Base-by-base conservation (phyloP, 2,888 invertebrate genomes). In the Xylocampa areola region DNA sequence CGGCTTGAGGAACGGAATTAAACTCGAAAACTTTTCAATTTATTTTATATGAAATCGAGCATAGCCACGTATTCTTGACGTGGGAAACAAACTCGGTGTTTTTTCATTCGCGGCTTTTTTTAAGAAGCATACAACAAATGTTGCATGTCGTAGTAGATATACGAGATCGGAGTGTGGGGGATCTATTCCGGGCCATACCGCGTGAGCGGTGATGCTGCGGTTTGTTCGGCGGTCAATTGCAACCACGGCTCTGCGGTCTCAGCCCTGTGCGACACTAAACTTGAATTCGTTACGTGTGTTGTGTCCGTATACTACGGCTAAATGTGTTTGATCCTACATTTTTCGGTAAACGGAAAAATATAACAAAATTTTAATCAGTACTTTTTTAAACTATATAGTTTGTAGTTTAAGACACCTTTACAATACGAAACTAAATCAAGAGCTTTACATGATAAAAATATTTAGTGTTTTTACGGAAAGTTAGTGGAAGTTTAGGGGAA, bases 1-100 rank as follows among this genome's bases (percentile, higher is more conserved):
- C 78, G 86, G 86, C 84, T 85, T 84, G 77, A 82, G 79, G 79
- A 86, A 86, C 85, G 81, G 92, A 91, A 91, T 92, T 91, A 91
- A 89, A 89, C 82, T 87, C 84, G 80, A 87, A 87, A 91, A 90
- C 89, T 91, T 91, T 92, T 89, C 87, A 89, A 89, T 91, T 90
- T 89, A 90, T 88, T 89, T 89, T 86, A 83, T 86, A 88, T 88
- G 86, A 89, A 89, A 89, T 88, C 85, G 87, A 86, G 85, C 87
- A 85, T 85, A 72, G 80, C 76, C 74, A 70, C 73, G 80, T 80
- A 80, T 81, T 82, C 74, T 80, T 79, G 79, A 81, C 77, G 76
- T 76, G 77, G 77, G 79, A 77, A 76, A 74, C 60, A 73, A 79
- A 79, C 77, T 80, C 79, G 47, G 62, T 48, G 63, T 57, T 52